A percentile compares a stretch with the other conserved stretches of the same genome.
Conservation (phyloP, 2,888 invertebrate species). For the Podotricha telesiphe region DNA sequence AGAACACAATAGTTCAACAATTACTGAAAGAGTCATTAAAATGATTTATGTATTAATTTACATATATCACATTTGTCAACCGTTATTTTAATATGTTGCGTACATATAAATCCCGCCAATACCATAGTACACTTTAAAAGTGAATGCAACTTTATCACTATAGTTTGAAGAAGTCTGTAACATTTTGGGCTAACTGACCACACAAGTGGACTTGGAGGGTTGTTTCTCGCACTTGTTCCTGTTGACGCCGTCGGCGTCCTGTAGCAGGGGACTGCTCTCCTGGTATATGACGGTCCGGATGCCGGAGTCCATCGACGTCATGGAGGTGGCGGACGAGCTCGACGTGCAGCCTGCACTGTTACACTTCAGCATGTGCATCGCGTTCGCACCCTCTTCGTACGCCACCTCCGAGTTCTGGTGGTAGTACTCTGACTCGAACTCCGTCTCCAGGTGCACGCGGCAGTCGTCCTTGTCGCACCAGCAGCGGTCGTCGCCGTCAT, state of each 20-base stretch:
- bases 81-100: too few species aligned
- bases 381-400: too few species aligned
- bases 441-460: constrained; percentile 27
- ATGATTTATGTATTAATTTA: too few species aligned
- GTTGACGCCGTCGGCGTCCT: too few species aligned
- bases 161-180: too few species aligned
- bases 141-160: too few species aligned
- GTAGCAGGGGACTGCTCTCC: constrained; percentile 38
- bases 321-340: constrained; percentile 43
- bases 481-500: constrained; percentile 18
- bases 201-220: constrained; percentile 39
- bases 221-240: constrained; percentile 23
- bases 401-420: constrained; percentile 19
- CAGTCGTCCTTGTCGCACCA: constrained; percentile 35
- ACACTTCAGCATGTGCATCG: too few species aligned
- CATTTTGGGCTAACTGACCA: constrained; percentile 32
- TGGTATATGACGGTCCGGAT: constrained; percentile 53
- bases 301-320: constrained; percentile 50
- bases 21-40: too few species aligned
- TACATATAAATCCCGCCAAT: too few species aligned
- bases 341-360: constrained; percentile 20
- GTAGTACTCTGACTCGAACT: constrained; percentile 25
- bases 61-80: too few species aligned
- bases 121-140: not conserved
- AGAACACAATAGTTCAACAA: too few species aligned